A percentile compares a stretch with the other conserved stretches of the same genome.
These are phyloP conservation scores for Lathamus discolor DNA, from an alignment of 2,113 vertebrate genomes.

Conservation along the genomic window DNA sequence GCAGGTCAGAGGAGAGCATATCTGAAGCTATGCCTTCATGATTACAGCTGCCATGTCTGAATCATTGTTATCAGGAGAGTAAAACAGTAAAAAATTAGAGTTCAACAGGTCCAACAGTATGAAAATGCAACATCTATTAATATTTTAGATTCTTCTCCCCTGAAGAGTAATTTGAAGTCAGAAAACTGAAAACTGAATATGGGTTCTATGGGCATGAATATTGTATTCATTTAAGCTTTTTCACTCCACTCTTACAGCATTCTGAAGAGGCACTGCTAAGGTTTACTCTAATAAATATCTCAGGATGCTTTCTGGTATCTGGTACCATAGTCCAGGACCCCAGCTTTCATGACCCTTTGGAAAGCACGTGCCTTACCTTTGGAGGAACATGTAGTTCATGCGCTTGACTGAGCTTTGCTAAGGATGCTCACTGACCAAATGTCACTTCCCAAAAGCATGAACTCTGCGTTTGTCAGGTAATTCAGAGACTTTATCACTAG, in stretches of 20 bases:
- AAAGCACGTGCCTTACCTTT: neutral
- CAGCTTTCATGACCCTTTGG: neutral
- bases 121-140: neutral
- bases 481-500: neutral
- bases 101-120: neutral
- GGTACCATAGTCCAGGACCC: neutral
- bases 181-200: neutral
- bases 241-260: neutral
- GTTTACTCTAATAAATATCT: neutral
- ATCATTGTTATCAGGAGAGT: neutral
- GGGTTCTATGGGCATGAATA: neutral
- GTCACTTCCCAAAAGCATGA: neutral
- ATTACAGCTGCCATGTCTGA: neutral
- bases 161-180: neutral
- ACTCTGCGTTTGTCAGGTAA: neutral
- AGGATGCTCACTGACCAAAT: neutral
- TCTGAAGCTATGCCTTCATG: neutral
- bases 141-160: neutral
- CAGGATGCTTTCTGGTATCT: neutral
- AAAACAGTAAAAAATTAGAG: neutral
- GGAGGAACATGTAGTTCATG: accelerated
- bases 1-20: neutral
- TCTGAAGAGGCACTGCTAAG: neutral
- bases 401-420: neutral
- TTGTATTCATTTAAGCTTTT: neutral